Percentiles rank a stretch among this genome's conserved stretches.
These are phyloP conservation scores for Drosophila hydei DNA, from an alignment of 1,140 invertebrate genomes.

Conservation along the genomic window DNA sequence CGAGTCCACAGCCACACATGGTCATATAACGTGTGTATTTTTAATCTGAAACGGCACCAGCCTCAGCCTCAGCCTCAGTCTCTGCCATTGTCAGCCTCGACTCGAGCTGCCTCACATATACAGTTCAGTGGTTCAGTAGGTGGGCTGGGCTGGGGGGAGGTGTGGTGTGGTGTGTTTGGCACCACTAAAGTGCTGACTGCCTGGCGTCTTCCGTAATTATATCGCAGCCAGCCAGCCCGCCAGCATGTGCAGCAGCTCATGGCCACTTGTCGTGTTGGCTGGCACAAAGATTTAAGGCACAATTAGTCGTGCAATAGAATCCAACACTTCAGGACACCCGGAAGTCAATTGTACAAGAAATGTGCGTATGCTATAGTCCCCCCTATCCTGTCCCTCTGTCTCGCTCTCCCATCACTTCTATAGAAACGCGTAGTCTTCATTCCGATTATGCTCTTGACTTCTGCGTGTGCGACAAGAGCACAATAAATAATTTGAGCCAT, in stretches of 20 bases:
- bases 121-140: neutral
- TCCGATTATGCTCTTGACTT: constrained; percentile 3
- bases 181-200: constrained; percentile 17
- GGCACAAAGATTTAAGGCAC: constrained; percentile 35
- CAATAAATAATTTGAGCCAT: neutral
- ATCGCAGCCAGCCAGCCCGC: constrained; percentile 17
- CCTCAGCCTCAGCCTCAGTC: constrained; percentile 3
- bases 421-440: constrained; percentile 12
- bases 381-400: neutral
- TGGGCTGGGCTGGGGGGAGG: too few species aligned
- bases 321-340: constrained; percentile 35
- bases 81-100: constrained; percentile 21
- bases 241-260: constrained; percentile 20
- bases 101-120: constrained; percentile 1
- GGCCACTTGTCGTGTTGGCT: constrained; percentile 22
- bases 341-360: constrained; percentile 25
- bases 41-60: constrained; percentile 47
- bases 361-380: neutral
- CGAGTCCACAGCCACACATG: constrained; percentile 15
- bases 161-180: neutral
- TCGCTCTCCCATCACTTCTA: constrained; percentile 4
- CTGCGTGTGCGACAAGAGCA: neutral
- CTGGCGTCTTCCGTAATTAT: constrained; percentile 43
- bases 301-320: constrained; percentile 34
- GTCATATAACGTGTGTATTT: constrained; percentile 32